phyloP scores from a whole-genome alignment of 2,797 vertebrate species.

The Rhabdophis nuchalis region DNA sequence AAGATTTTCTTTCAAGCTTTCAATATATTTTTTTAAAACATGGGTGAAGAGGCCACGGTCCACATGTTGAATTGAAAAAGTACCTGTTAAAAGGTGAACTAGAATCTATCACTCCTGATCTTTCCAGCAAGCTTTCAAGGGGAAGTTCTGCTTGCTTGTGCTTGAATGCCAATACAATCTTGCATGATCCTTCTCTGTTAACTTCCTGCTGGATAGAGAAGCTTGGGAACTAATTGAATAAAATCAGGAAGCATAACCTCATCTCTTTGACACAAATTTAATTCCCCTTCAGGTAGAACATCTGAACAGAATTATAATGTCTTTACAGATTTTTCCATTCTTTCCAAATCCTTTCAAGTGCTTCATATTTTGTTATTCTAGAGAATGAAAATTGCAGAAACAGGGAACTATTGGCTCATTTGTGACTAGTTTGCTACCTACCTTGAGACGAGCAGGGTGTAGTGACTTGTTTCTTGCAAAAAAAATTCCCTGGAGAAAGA shows the following conservation, averaged over 20 bases:
- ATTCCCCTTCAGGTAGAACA: background rate
- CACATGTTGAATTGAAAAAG: background rate
- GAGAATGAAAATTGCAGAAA: background rate
- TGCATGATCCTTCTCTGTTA: background rate
- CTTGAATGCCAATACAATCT: background rate
- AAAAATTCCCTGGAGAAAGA: slow-evolving; percentile 48
- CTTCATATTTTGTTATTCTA: background rate
- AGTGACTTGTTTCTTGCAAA: slow-evolving; percentile 46
- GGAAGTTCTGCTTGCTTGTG: background rate
- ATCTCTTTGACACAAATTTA: background rate
- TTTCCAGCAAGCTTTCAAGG: background rate
- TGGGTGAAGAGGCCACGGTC: background rate
- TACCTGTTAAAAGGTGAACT: background rate
- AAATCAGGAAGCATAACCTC: background rate
- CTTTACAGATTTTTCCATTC: background rate
- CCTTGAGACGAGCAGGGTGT: slow-evolving; percentile 56
- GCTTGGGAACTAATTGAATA: background rate
- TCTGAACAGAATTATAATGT: background rate
- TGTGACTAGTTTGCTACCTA: slow-evolving; percentile 33
- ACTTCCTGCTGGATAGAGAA: background rate
- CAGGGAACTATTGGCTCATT: background rate
- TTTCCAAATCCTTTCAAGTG: background rate
- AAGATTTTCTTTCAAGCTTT: background rate
- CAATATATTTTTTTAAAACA: background rate
- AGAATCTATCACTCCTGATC: background rate